A percentile compares a stretch with the other conserved stretches of the same genome.
phyloP scores from a whole-genome alignment of 2,113 vertebrate species.

The Shinisaurus crocodilurus region DNA sequence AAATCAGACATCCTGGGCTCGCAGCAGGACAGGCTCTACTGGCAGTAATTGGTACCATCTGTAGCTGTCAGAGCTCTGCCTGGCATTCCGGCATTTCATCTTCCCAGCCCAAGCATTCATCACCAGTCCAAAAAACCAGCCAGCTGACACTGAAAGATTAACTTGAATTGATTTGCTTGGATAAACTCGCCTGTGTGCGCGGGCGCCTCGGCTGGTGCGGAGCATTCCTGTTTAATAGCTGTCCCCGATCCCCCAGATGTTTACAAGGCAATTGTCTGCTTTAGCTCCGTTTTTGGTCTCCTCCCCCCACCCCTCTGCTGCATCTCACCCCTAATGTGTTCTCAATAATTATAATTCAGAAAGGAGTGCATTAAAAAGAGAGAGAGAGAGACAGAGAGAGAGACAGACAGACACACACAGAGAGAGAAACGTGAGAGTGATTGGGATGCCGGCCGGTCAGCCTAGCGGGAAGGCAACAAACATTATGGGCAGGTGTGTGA shows the following conservation, averaged over 20 bases:
- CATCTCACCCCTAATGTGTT: conserved; percentile 61
- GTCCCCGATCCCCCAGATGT: conserved; percentile 74
- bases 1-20: conserved; percentile 85
- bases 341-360: conserved; percentile 70
- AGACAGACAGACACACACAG: not conserved
- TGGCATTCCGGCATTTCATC: conserved; percentile 84
- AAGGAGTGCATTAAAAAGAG: conserved; percentile 66
- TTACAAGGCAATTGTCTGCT: conserved; percentile 76
- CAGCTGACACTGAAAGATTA: conserved; percentile 87
- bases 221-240: conserved; percentile 75
- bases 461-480: not conserved
- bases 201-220: conserved; percentile 70
- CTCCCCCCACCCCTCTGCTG: conserved; percentile 32
- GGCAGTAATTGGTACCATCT: conserved; percentile 91
- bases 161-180: conserved; percentile 89
- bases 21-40: conserved; percentile 83
- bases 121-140: conserved; percentile 82
- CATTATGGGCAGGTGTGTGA: not conserved
- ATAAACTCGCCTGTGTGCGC: conserved; percentile 75
- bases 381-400: conserved; percentile 28
- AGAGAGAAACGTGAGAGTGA: conserved; percentile 48
- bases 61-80: conserved; percentile 85
- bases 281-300: conserved; percentile 49
- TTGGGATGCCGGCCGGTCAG: not conserved
- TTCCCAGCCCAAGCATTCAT: conserved; percentile 85